Evolutionary conservation across 2,888 invertebrate genomes (phyloP).

Genomic region (Pterobdella sp.): DNA sequence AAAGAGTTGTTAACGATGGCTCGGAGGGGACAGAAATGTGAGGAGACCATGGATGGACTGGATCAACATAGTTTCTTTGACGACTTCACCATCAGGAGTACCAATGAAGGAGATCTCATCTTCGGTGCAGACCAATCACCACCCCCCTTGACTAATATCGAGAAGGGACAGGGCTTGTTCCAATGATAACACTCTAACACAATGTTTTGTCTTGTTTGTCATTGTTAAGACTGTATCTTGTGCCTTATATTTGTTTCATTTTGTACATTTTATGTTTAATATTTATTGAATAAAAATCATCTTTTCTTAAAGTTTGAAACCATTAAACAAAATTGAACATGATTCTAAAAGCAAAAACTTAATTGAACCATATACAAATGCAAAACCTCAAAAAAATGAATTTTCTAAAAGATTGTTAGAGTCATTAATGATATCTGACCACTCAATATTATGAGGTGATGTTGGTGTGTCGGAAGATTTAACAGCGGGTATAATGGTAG

Average conservation of each 20-base stretch:
- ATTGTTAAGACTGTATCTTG: too few species aligned
- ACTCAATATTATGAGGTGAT: not conserved
- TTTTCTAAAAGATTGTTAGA: not conserved
- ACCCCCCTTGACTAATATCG: not conserved
- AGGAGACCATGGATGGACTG: not conserved
- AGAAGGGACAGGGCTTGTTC: not conserved
- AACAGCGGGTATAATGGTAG: not conserved
- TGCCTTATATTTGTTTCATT: too few species aligned
- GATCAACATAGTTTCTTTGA: not conserved
- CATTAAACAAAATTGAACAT: too few species aligned
- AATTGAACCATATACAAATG: not conserved
- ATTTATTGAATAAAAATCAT: too few species aligned
- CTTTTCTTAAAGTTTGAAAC: too few species aligned
- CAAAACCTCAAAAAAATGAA: not conserved
- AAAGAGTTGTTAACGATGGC: not conserved
- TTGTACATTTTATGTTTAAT: too few species aligned
- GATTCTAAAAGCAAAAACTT: not conserved
- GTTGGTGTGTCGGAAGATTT: not conserved
- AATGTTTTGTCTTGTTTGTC: not conserved
- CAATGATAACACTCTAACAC: not conserved
- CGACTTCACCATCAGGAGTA: not conserved
- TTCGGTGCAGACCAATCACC: not conserved
- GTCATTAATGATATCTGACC: not conserved
- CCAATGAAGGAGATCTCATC: not conserved
- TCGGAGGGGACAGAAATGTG: not conserved